phyloP scores from a whole-genome alignment of 2,113 vertebrate genomes.

The Pampusana beccarii region DNA sequence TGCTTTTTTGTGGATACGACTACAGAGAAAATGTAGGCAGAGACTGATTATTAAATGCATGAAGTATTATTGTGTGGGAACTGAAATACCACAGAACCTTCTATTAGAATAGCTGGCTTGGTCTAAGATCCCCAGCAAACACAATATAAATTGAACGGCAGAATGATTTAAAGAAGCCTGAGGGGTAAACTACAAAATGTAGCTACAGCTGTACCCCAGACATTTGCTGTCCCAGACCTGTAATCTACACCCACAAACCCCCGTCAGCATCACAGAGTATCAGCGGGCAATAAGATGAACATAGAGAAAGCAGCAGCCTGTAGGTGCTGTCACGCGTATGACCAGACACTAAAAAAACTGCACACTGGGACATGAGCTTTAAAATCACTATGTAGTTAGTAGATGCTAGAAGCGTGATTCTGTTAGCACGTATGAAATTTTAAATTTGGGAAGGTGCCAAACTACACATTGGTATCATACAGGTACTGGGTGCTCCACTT shows the following conservation, averaged over 20 bases:
- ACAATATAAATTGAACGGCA: not conserved
- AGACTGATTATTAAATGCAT: not conserved
- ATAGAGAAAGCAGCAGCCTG: not conserved
- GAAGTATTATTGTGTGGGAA: not conserved
- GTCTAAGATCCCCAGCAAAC: not conserved
- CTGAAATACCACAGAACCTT: not conserved
- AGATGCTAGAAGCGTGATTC: not conserved
- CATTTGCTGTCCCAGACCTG: not conserved
- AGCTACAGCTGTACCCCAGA: not conserved
- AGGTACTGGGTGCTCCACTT: not conserved
- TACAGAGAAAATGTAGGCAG: not conserved
- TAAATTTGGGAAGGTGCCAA: not conserved
- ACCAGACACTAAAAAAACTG: not conserved
- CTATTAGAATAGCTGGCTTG: not conserved
- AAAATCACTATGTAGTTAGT: not conserved
- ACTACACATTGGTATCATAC: not conserved
- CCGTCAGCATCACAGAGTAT: not conserved
- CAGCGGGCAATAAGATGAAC: not conserved
- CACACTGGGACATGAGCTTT: accelerated
- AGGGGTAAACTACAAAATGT: not conserved
- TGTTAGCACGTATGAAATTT: not conserved
- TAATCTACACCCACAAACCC: not conserved
- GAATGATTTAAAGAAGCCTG: not conserved
- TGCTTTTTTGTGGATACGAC: not conserved
- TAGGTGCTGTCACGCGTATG: not conserved